Conservation (phyloP, 2,797 vertebrate species). For the Taenioides sp. region DNA sequence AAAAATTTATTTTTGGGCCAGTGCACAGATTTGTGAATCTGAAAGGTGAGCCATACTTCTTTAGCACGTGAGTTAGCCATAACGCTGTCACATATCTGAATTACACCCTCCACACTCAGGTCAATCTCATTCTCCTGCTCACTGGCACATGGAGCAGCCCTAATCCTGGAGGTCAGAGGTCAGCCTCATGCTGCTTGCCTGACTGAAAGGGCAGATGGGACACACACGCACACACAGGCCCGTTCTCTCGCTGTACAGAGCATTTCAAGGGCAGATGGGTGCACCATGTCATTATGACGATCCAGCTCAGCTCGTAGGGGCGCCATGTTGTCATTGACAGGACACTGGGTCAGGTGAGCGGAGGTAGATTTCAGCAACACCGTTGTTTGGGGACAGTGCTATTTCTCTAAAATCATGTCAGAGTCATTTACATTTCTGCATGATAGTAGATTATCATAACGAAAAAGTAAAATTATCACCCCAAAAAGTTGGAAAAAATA, state of each 20-base stretch:
- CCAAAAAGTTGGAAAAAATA: not conserved
- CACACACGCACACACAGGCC: conserved; percentile 57
- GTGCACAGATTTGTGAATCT: conserved; percentile 34
- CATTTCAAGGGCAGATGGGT: conserved; percentile 78
- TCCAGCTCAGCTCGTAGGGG: conserved; percentile 55
- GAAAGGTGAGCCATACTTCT: conserved; percentile 33
- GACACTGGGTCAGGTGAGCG: conserved; percentile 60
- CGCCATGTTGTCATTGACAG: conserved; percentile 74
- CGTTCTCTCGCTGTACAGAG: conserved; percentile 58
- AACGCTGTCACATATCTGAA: conserved; percentile 41
- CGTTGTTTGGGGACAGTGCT: conserved; percentile 16
- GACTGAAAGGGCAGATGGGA: conserved; percentile 78
- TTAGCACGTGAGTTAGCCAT: conserved; percentile 9
- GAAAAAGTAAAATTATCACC: not conserved
- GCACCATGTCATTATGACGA: conserved; percentile 74
- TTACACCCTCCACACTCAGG: conserved; percentile 56
- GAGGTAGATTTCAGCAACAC: conserved; percentile 24
- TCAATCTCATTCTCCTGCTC: conserved; percentile 78
- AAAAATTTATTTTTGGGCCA: conserved; percentile 27
- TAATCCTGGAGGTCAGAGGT: conserved; percentile 80
- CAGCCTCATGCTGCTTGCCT: conserved; percentile 66
- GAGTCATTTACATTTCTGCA: conserved; percentile 26
- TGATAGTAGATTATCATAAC: conserved; percentile 22
- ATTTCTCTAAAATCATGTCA: conserved; percentile 12
- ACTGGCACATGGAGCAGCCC: conserved; percentile 73